Evolutionary conservation across 2,797 vertebrate genomes (phyloP), one percentile per base, ranked within the genome.

Genomic region (Coilia nasus): DNA sequence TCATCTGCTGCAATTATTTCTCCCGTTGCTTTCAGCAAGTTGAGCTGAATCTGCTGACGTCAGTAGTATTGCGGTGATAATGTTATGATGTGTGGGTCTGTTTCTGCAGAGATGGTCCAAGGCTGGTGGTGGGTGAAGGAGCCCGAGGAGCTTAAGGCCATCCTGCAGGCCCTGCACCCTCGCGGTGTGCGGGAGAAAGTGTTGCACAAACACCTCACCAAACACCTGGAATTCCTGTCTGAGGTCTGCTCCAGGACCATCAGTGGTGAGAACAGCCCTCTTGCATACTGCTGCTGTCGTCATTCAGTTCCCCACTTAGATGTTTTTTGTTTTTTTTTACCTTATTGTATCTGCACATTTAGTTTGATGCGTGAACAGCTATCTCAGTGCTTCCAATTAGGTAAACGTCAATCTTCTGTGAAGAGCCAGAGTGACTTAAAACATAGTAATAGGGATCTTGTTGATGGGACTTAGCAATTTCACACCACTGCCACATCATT

Each of bases 51-150:
- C 3, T 35, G 67, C 67, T 31, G 28, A 64, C 50, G 1, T 54
- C 50, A 54, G 7, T 54, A 14, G 50, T 9, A 7, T 3, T 14
- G 14, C 9, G 7, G 50, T 54, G 50, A 54, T 54, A 7, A 54
- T 71, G 28, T 41, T 67, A 62, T 67, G 28, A 54, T 57, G 59
- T 82, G 46, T 82, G 15, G 47, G 60, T 60, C 56, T 67, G 46
- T 75, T 25, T 71, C n/a, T 67, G 62, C 92, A 99, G 98, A 96
- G 64, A 97, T 98, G 97, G 94, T 94, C 86, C 96, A 95, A 0
- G 97, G 97, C 28, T 99, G 97, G 97, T 99, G 98, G 98, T 98
- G 97, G 97, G 96, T 99, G 92, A 94, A 91, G 91, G 95, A 96
- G 28, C 95, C 97, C 11, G 96, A 96, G 83, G 97, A 97, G 82